Conservation (phyloP, 2,797 vertebrate species). For the Pipistrellus pipistrellus region DNA sequence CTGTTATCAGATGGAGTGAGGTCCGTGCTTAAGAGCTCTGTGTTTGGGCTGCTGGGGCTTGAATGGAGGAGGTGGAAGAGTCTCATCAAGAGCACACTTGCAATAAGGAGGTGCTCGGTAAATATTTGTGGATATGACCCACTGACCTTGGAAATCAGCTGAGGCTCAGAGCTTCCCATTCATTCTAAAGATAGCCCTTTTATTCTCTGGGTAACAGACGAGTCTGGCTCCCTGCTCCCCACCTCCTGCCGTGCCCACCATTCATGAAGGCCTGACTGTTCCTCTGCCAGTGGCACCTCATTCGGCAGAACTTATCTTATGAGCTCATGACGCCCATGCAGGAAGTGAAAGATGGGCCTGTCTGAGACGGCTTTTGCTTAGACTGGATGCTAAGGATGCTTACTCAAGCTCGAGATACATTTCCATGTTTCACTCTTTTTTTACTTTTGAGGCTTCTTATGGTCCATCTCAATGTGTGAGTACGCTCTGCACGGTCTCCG, state of each 20-base stretch:
- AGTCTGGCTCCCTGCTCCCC: not conserved
- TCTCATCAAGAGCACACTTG: not conserved
- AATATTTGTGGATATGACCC: not conserved
- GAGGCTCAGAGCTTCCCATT: not conserved
- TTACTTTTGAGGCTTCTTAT: not conserved
- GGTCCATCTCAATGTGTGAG: not conserved
- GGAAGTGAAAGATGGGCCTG: not conserved
- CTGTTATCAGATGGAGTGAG: slow-evolving; percentile 14
- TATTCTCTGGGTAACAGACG: not conserved
- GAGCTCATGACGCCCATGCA: slow-evolving; percentile 27
- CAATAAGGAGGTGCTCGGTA: not conserved
- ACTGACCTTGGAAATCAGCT: not conserved
- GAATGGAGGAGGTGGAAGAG: not conserved
- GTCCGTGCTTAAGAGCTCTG: too few species aligned
- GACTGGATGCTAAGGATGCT: not conserved
- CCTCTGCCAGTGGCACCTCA: slow-evolving; percentile 56
- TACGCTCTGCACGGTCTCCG: not conserved
- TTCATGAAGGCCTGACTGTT: slow-evolving; percentile 3
- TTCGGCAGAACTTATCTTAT: slow-evolving; percentile 51
- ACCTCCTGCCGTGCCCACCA: not conserved
- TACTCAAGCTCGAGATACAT: not conserved
- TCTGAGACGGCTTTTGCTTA: not conserved
- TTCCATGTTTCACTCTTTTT: not conserved
- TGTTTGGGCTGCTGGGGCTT: not conserved
- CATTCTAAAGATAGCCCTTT: not conserved